A percentile compares a stretch with the other conserved stretches of the same genome.
phyloP scores from a whole-genome alignment of 2,888 invertebrate species.

The Ditylenchus weischeri region DNA sequence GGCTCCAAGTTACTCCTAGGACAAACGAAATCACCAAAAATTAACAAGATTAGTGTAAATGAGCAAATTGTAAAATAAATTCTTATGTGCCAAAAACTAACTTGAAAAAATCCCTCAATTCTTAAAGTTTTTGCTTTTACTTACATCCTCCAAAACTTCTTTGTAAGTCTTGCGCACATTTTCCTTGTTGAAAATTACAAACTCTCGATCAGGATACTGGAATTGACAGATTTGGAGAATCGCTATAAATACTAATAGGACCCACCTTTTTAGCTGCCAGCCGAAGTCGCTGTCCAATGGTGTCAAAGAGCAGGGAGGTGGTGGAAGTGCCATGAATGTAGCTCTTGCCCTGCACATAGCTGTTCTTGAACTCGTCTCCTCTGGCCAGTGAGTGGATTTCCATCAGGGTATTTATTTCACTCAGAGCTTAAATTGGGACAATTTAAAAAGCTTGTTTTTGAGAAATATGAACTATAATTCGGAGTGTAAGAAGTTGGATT shows the following conservation, averaged over 20 bases:
- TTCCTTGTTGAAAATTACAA: slow-evolving; percentile 55
- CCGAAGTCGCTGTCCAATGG: slow-evolving; percentile 53
- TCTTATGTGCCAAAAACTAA: no score
- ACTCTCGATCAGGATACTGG: slow-evolving; percentile 53
- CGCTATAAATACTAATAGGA: slow-evolving; percentile 4
- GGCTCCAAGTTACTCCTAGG: no score
- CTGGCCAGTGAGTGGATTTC: slow-evolving; percentile 10
- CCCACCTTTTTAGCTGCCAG: slow-evolving; percentile 46
- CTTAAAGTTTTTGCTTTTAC: slow-evolving; percentile 4
- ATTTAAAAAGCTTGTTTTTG: no score
- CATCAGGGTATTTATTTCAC: slow-evolving; percentile 6
- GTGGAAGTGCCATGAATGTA: slow-evolving; percentile 53
- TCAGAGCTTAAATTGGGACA: slow-evolving; percentile 19
- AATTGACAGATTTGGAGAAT: slow-evolving; percentile 16
- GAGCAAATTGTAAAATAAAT: no score
- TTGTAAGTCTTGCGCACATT: slow-evolving; percentile 51
- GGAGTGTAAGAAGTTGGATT: no score
- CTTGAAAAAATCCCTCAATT: neutral
- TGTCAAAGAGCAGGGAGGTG: slow-evolving; percentile 51
- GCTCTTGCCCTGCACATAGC: slow-evolving; percentile 34
- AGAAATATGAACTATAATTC: no score
- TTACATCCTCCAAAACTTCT: slow-evolving; percentile 51
- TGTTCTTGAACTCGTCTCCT: slow-evolving; percentile 8
- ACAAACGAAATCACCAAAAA: no score
- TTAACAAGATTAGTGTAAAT: neutral